phyloP scores from a whole-genome alignment of 2,888 invertebrate genomes.

The Polydrusus cervinus region DNA sequence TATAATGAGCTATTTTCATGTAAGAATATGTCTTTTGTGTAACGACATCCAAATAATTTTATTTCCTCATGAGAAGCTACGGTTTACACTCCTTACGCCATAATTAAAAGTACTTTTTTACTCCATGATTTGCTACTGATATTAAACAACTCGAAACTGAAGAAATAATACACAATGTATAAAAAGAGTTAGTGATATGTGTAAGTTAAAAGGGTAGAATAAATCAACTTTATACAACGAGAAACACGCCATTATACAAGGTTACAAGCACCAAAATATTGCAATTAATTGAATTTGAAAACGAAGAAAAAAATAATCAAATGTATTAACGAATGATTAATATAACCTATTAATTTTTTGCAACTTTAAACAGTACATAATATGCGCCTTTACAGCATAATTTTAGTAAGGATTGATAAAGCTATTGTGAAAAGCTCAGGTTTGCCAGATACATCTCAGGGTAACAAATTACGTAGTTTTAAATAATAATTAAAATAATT shows the following conservation, averaged over 20 bases:
- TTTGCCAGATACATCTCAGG: too few relatives aligned
- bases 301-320: not conserved
- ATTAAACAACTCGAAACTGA: not conserved
- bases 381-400: too few relatives aligned
- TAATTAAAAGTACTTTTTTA: not conserved
- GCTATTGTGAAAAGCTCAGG: too few relatives aligned
- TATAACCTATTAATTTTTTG: not conserved
- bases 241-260: slow-evolving; percentile 22
- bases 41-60: not conserved
- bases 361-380: not conserved
- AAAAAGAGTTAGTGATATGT: slow-evolving; percentile 39
- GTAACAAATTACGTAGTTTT: too few relatives aligned
- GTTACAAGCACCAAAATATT: slow-evolving; percentile 41
- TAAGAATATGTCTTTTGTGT: too few relatives aligned
- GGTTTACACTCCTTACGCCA: not conserved
- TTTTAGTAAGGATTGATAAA: too few relatives aligned
- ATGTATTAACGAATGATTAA: not conserved
- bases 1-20: too few relatives aligned
- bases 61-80: not conserved
- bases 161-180: slow-evolving; percentile 31
- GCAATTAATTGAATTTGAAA: not conserved
- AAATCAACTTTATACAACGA: slow-evolving; percentile 28
- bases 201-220: slow-evolving; percentile 30
- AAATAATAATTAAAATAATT: too few relatives aligned
- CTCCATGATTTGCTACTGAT: not conserved